Evolutionary conservation across 2,888 invertebrate species (phyloP).

Genomic region (Phyto melanocephala): DNA sequence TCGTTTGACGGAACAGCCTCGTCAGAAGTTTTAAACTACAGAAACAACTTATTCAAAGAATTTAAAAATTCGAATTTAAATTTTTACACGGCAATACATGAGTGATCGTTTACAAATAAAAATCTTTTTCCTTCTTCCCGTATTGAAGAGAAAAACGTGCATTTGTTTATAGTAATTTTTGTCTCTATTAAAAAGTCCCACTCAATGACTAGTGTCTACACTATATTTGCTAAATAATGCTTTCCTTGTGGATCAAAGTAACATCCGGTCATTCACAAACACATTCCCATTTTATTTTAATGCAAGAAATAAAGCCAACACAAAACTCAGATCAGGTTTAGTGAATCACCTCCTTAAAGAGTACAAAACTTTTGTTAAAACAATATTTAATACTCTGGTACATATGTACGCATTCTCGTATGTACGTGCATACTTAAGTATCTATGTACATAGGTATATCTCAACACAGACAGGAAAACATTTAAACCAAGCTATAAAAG

Average conservation of each 20-base stretch:
- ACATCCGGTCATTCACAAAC: conserved; percentile 53
- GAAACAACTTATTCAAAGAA: too few species aligned
- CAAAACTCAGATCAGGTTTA: conserved; percentile 50
- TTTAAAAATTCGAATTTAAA: too few species aligned
- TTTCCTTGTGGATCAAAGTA: conserved; percentile 58
- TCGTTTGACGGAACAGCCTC: too few species aligned
- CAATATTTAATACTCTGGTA: background rate
- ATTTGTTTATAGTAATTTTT: too few species aligned
- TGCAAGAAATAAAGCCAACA: background rate
- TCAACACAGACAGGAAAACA: conserved; percentile 23
- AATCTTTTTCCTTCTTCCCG: background rate
- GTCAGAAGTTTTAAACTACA: too few species aligned
- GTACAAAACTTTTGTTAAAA: background rate
- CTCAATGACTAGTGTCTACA: conserved; percentile 52
- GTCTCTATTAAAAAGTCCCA: conserved; percentile 43
- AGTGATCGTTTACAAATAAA: too few species aligned
- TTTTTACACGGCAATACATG: too few species aligned
- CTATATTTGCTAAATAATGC: conserved; percentile 52
- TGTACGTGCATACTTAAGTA: too few species aligned
- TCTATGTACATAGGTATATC: background rate
- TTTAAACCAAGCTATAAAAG: conserved; percentile 8
- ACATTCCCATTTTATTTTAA: background rate
- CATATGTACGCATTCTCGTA: too few species aligned
- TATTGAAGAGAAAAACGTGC: background rate
- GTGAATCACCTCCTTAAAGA: conserved; percentile 37